Percentiles rank a stretch among this genome's conserved stretches.
phyloP scores from a whole-genome alignment of 2,888 invertebrate genomes.

The Deilephila porcellus region DNA sequence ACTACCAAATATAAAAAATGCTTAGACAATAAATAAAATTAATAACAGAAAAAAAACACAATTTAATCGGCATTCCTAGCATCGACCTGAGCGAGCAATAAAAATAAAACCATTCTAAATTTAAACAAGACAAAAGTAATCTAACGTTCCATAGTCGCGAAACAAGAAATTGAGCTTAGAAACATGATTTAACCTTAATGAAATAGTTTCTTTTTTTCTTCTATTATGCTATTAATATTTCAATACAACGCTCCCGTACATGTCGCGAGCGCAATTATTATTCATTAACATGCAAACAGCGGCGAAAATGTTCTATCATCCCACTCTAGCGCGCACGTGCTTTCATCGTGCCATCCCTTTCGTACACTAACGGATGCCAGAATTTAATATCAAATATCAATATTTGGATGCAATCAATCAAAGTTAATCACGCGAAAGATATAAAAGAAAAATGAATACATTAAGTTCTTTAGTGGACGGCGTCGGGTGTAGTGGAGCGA shows the following conservation, averaged over 20 bases:
- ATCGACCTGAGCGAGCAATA: background rate
- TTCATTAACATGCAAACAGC: slow-evolving; percentile 61
- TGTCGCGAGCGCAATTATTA: slow-evolving; percentile 55
- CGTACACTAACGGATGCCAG: slow-evolving; percentile 52
- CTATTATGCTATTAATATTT: slow-evolving; percentile 40
- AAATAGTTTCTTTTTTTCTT: slow-evolving; percentile 4
- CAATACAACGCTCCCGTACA: slow-evolving; percentile 57
- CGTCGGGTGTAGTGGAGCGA: slow-evolving; percentile 69
- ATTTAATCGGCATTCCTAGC: background rate
- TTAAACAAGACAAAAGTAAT: background rate
- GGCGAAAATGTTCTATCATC: slow-evolving; percentile 46
- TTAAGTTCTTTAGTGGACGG: slow-evolving; percentile 72
- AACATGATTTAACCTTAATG: slow-evolving; percentile 5
- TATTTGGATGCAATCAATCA: slow-evolving; percentile 84
- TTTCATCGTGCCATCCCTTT: slow-evolving; percentile 51
- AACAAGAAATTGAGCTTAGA: background rate
- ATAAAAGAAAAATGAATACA: slow-evolving; percentile 82
- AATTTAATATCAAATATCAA: slow-evolving; percentile 79
- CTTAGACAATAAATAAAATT: slow-evolving; percentile 13
- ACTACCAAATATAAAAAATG: slow-evolving; percentile 33
- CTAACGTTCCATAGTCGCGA: background rate
- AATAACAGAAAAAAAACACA: slow-evolving; percentile 5
- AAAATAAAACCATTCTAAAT: slow-evolving; percentile 10
- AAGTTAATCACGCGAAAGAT: slow-evolving; percentile 84
- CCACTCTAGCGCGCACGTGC: slow-evolving; percentile 42